These are phyloP conservation scores for Trileptium ribeirensis DNA, from an alignment of 2,888 invertebrate species.

Conservation along the genomic window DNA sequence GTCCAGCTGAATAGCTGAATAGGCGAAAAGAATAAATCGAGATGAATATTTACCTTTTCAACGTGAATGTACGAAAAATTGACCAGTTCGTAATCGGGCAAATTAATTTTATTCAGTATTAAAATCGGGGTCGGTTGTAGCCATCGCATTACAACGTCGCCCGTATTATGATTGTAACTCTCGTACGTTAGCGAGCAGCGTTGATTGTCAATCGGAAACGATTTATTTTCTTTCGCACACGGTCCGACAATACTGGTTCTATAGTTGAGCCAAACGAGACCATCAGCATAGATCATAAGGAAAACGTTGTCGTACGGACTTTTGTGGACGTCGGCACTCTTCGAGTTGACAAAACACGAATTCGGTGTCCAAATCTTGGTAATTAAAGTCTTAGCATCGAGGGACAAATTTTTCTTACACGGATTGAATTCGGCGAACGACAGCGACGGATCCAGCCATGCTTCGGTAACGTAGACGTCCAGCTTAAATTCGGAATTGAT, in stretches of 20 bases:
- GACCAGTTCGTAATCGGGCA: constrained; percentile 45
- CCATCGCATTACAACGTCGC: constrained; percentile 46
- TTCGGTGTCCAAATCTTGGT: constrained; percentile 48
- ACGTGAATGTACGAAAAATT: constrained; percentile 39
- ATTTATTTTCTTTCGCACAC: background rate
- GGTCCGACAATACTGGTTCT: constrained; percentile 19
- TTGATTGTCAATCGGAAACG: constrained; percentile 44
- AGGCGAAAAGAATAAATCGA: too few relatives aligned
- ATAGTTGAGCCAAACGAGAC: constrained; percentile 49
- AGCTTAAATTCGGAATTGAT: constrained; percentile 46
- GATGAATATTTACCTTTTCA: background rate
- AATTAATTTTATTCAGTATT: constrained; percentile 45
- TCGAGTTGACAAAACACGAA: constrained; percentile 46
- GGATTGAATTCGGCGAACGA: constrained; percentile 44
- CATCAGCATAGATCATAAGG: constrained; percentile 49
- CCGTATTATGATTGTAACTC: constrained; percentile 44
- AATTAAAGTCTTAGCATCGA: constrained; percentile 43
- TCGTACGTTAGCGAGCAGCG: constrained; percentile 45
- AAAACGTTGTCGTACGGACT: constrained; percentile 48
- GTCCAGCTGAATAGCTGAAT: too few relatives aligned
- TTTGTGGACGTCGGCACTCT: constrained; percentile 43
- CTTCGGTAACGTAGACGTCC: constrained; percentile 45
- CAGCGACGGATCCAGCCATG: constrained; percentile 42
- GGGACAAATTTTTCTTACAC: constrained; percentile 45
- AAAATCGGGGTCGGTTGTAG: constrained; percentile 41